These are phyloP conservation scores for Numida meleagris DNA, from an alignment of 2,113 vertebrate species.

Conservation along the genomic window DNA sequence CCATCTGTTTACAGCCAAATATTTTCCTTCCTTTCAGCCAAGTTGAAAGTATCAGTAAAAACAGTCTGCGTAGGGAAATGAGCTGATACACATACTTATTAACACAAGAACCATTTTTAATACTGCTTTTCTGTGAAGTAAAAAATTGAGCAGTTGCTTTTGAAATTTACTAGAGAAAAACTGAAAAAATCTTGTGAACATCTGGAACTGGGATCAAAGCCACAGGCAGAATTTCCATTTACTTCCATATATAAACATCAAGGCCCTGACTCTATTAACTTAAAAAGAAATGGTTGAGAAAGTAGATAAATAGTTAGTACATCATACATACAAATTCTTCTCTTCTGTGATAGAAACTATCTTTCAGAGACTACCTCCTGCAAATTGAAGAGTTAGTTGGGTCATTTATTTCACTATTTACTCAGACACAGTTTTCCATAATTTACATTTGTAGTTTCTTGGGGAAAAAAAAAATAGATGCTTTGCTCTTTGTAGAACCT, in stretches of 20 bases:
- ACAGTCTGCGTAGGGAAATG: neutral
- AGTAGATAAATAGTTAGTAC: neutral
- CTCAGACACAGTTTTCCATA: neutral
- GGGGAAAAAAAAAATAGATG: too few species aligned
- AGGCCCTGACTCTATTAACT: neutral
- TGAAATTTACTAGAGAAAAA: neutral
- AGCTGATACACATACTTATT: neutral
- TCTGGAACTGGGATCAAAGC: neutral
- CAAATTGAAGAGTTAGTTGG: neutral
- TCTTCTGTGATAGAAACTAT: neutral
- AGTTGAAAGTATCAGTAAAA: slow-evolving; percentile 50
- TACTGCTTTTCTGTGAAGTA: neutral
- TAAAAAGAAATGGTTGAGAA: neutral
- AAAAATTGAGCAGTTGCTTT: neutral
- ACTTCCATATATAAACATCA: neutral
- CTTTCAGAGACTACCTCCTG: neutral
- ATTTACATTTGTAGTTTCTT: neutral
- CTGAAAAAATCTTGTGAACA: neutral
- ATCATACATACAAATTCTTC: rapidly evolving
- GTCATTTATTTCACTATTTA: neutral
- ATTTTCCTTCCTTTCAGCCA: slow-evolving; percentile 42
- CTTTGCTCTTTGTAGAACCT: neutral
- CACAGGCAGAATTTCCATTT: neutral
- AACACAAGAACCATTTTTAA: slow-evolving; percentile 17
- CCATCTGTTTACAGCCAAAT: slow-evolving; percentile 59